Conservation (phyloP, 2,888 invertebrate genomes). For the Criorhina ranunculi region DNA sequence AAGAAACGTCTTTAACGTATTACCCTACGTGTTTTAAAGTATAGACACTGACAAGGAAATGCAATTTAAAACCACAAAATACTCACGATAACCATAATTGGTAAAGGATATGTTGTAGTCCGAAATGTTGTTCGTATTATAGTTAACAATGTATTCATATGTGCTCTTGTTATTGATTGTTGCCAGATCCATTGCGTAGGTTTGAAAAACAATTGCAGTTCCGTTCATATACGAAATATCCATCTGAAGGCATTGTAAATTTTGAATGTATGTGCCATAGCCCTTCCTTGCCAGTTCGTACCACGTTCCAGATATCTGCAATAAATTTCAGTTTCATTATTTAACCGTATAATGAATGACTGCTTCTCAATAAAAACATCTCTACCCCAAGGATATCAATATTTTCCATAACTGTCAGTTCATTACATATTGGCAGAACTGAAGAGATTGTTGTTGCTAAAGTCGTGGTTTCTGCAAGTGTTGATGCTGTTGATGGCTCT, state of each 20-base stretch:
- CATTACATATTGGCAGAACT: not conserved
- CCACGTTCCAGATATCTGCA: conserved; percentile 48
- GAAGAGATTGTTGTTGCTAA: not conserved
- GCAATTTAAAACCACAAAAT: too few relatives aligned
- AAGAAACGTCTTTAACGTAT: too few relatives aligned
- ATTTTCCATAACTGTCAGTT: conserved; percentile 29
- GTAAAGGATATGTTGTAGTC: conserved; percentile 21
- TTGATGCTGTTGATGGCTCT: not conserved
- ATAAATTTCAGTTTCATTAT: not conserved
- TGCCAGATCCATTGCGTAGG: conserved; percentile 11
- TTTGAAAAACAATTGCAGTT: conserved; percentile 34
- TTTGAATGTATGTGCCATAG: conserved; percentile 39
- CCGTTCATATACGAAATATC: conserved; percentile 39
- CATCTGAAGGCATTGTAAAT: conserved; percentile 56
- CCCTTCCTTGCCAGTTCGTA: conserved; percentile 45
- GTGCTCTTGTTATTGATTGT: not conserved
- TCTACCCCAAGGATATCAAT: conserved; percentile 13
- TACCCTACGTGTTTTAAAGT: too few relatives aligned
- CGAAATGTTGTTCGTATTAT: conserved; percentile 19
- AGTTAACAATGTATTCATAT: conserved; percentile 15
- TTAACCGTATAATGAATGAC: too few relatives aligned
- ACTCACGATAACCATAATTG: conserved; percentile 35
- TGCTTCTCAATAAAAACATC: not conserved
- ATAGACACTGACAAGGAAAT: too few relatives aligned
- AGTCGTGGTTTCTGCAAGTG: not conserved